Percentiles rank a stretch among this genome's conserved stretches.
Conservation (phyloP, 1,140 invertebrate species). For the Drosophila obscura region DNA sequence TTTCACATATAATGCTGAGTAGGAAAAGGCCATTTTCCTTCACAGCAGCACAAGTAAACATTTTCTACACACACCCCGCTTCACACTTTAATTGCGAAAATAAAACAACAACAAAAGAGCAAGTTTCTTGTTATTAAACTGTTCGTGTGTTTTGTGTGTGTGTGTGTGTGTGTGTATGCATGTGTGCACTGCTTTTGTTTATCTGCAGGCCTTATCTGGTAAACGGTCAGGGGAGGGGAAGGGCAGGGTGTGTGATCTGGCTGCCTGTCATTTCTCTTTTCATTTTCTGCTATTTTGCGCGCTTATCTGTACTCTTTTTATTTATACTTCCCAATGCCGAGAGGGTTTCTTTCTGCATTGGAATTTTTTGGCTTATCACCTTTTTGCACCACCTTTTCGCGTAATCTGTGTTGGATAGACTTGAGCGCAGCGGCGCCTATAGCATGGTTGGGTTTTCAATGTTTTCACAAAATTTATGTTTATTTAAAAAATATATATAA, state of each 20-base stretch:
- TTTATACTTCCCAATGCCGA: conserved; percentile 44
- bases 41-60: conserved; percentile 71
- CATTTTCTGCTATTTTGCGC: conserved; percentile 63
- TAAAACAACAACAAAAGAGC: conserved; percentile 33
- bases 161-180: conserved; percentile 7
- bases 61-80: conserved; percentile 31
- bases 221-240: not conserved
- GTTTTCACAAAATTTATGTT: conserved; percentile 17
- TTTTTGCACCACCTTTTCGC: conserved; percentile 15
- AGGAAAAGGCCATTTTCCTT: conserved; percentile 70
- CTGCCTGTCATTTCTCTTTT: conserved; percentile 30
- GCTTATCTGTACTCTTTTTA: conserved; percentile 70
- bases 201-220: conserved; percentile 66
- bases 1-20: conserved; percentile 63
- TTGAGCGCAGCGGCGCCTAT: conserved; percentile 11
- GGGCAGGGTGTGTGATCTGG: not conserved
- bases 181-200: conserved; percentile 56
- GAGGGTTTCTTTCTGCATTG: conserved; percentile 60
- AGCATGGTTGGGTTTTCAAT: conserved; percentile 27
- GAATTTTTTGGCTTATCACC: conserved; percentile 64
- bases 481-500: not conserved
- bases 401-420: not conserved
- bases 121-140: conserved; percentile 63
- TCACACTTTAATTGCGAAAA: conserved; percentile 50
- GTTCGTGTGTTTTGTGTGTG: conserved; percentile 42